phyloP scores from a whole-genome alignment of 2,113 vertebrate species.

The Eolophus roseicapilla region DNA sequence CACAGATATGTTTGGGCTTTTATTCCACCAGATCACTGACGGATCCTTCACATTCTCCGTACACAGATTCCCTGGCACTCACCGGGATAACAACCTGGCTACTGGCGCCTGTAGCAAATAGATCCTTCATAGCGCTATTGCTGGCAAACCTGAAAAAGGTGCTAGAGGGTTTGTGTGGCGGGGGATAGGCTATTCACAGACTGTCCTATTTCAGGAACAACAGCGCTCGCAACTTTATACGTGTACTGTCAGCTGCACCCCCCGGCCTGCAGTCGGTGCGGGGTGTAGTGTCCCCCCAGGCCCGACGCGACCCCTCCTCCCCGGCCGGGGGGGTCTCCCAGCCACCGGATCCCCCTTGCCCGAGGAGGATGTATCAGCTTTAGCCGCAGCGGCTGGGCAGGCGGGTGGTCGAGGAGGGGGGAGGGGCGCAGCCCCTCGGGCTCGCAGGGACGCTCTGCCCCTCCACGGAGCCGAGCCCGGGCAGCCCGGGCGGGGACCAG shows the following conservation, averaged over 20 bases:
- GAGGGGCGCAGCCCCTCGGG: neutral
- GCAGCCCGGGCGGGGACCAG: neutral
- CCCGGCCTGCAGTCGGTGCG: neutral
- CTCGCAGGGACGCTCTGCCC: neutral
- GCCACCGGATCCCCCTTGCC: neutral
- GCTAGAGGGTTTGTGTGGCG: accelerated
- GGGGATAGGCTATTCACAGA: neutral
- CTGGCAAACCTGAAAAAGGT: neutral
- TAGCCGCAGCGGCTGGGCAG: neutral
- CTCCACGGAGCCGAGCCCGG: neutral
- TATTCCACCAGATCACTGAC: neutral
- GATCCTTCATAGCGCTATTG: neutral
- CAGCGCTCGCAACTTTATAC: neutral
- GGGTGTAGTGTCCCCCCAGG: neutral
- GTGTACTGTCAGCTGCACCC: neutral
- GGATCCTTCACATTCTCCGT: neutral
- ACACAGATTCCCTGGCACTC: neutral
- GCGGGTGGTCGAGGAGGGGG: too few species aligned
- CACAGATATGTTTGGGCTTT: neutral
- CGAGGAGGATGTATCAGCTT: neutral
- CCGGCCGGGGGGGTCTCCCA: neutral
- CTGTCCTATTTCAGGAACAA: neutral
- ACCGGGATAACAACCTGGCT: neutral
- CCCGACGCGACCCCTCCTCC: neutral
- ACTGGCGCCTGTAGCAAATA: neutral